Conservation (phyloP, 1,140 invertebrate genomes). For the Campoletis sonorensis region DNA sequence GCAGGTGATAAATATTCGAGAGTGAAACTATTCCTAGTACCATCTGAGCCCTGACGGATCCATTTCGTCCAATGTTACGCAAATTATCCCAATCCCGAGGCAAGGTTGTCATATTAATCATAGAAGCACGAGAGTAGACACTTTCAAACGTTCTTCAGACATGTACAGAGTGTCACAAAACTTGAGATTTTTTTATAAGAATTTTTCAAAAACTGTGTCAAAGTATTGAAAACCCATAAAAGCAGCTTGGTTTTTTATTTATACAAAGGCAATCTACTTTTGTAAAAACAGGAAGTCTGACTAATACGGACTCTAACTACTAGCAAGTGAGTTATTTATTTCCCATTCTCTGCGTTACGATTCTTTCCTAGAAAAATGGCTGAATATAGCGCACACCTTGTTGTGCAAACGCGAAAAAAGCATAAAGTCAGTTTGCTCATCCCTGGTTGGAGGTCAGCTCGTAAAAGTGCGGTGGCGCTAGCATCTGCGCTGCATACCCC, state of each 20-base stretch:
- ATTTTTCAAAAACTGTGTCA: too few species aligned
- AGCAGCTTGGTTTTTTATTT: too few species aligned
- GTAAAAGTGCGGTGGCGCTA: slow-evolving; percentile 9
- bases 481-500: background rate
- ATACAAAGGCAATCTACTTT: background rate
- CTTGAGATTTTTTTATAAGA: too few species aligned
- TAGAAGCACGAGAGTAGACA: slow-evolving; percentile 45
- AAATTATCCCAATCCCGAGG: slow-evolving; percentile 58
- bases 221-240: too few species aligned
- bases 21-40: slow-evolving; percentile 49
- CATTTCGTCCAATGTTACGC: slow-evolving; percentile 58
- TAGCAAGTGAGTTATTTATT: background rate
- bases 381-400: background rate
- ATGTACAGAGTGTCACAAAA: too few species aligned
- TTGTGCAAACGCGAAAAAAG: slow-evolving; percentile 13
- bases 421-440: background rate
- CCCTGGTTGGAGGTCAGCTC: background rate
- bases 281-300: background rate
- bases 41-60: slow-evolving; percentile 56
- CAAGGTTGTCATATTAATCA: slow-evolving; percentile 63
- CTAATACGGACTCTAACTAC: background rate
- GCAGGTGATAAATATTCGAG: slow-evolving; percentile 45
- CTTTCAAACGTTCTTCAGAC: background rate
- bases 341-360: background rate
- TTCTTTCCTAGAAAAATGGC: slow-evolving; percentile 1